Base-by-base conservation (phyloP, 92 coral and sea anemone genomes). In the Paramuricea clavata region DNA sequence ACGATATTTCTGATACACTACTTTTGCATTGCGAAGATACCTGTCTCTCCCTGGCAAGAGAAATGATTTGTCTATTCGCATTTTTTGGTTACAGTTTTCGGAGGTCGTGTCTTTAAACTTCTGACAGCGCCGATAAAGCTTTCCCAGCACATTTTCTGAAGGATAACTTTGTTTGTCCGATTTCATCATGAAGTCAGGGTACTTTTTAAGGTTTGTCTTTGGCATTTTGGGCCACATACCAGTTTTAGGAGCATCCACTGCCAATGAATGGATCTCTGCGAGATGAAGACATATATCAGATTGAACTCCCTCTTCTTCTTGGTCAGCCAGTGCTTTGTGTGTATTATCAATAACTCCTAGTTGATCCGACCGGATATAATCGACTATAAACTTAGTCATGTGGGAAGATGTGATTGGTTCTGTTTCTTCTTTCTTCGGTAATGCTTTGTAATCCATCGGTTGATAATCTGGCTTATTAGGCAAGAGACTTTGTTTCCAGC, bases 181-280 rank as follows among this genome's bases (percentile, higher is more conserved):
- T 56, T 95, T 95, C 98, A 95, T 95, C 98, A 95, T 95, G 85
- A 95, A 95, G 74, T 95, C 98, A 1, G 98, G 98, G 41, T 88
- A 95, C 13, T 78, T 71, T 12, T 82, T 74, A 1, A 94, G 89
- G 11, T 85, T 79, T 28, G 94, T 92, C 49, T 62, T 49, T 0
- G 93, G 92, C 25, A 54, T 54, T 35, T 87, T 86, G 6, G 98
- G 95, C 96, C 96, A 95, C 2, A 81, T 28, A 2, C 98, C 98
- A 3, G 98, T 95, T 79, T 95, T 95, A 9, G 98, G 98, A 11
- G 98, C 98, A 62, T 95, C 98, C 11, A 95, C 98, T 16, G 98
- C 98, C 36, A 62, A 33, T 9, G 96, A 93, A 69, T 95, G 98
- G 2, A 93, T 87, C 67, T 93, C 92, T 3, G 98, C 98, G 11